Percentiles rank a stretch among this genome's conserved stretches.
Evolutionary conservation across 2,888 invertebrate species (phyloP).

Genomic region (Tridacna crocea): DNA sequence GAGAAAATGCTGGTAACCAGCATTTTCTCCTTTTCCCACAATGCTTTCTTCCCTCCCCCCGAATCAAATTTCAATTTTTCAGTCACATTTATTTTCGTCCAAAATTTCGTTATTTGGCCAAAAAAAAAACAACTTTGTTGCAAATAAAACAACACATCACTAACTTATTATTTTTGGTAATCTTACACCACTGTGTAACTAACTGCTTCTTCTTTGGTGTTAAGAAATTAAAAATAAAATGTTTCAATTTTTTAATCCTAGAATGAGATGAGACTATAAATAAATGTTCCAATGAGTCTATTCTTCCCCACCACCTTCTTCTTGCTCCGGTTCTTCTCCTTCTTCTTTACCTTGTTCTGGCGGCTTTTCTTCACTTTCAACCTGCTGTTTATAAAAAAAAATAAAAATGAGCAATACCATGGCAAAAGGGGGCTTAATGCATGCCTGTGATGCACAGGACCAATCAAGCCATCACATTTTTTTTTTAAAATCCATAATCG

Average conservation of each 20-base stretch:
- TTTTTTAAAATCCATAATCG: neutral
- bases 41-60: no score
- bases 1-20: no score
- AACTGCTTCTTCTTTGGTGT: slow-evolving; percentile 14
- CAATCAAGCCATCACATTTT: neutral
- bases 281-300: neutral
- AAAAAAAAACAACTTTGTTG: no score
- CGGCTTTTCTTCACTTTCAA: slow-evolving; percentile 45
- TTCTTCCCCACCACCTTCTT: slow-evolving; percentile 60
- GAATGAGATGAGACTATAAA: neutral
- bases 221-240: slow-evolving; percentile 3
- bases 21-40: no score
- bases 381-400: slow-evolving; percentile 24
- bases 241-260: neutral
- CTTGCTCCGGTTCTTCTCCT: slow-evolving; percentile 51
- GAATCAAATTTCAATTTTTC: no score
- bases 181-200: no score
- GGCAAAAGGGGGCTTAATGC: neutral
- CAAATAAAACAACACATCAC: no score
- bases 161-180: no score
- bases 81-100: no score
- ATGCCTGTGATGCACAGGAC: neutral
- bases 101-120: no score
- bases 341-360: slow-evolving; percentile 57
- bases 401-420: neutral